Conservation (phyloP, 2,888 invertebrate genomes). For the Steinernema hermaphroditum region DNA sequence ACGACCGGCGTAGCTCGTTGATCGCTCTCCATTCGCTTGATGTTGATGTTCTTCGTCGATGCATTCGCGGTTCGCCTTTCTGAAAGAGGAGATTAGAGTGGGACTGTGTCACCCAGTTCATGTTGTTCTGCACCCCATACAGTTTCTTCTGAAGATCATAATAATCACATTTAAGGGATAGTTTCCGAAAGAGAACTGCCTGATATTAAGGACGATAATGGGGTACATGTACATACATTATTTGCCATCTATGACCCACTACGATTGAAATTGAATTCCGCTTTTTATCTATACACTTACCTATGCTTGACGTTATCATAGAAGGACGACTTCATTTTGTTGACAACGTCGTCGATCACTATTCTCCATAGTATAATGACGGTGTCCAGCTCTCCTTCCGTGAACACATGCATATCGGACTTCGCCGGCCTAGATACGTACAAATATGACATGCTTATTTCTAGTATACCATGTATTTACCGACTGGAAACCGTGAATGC, state of each 20-base stretch:
- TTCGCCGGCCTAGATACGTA: conserved; percentile 14
- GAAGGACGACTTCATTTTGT: conserved; percentile 18
- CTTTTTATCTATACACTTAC: too few species aligned
- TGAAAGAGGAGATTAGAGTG: too few species aligned
- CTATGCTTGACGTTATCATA: conserved; percentile 25
- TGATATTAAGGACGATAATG: too few species aligned
- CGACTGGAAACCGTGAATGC: conserved; percentile 8
- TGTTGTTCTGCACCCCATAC: too few species aligned
- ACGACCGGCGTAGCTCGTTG: neutral
- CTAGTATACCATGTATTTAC: neutral
- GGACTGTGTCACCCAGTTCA: too few species aligned
- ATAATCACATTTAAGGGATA: too few species aligned
- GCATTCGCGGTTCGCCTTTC: conserved; percentile 13
- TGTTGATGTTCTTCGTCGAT: conserved; percentile 27
- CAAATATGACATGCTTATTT: too few species aligned
- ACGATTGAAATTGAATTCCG: too few species aligned
- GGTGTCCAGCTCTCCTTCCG: neutral
- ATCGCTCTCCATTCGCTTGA: neutral
- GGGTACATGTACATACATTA: too few species aligned
- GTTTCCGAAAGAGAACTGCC: too few species aligned
- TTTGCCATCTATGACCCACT: too few species aligned
- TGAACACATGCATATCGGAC: conserved; percentile 21
- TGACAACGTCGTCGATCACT: conserved; percentile 8
- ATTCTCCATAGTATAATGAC: conserved; percentile 27
- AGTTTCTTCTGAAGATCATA: too few species aligned